Evolutionary conservation across 2,113 vertebrate genomes (phyloP).

Genomic region (Mirounga angustirostris): DNA sequence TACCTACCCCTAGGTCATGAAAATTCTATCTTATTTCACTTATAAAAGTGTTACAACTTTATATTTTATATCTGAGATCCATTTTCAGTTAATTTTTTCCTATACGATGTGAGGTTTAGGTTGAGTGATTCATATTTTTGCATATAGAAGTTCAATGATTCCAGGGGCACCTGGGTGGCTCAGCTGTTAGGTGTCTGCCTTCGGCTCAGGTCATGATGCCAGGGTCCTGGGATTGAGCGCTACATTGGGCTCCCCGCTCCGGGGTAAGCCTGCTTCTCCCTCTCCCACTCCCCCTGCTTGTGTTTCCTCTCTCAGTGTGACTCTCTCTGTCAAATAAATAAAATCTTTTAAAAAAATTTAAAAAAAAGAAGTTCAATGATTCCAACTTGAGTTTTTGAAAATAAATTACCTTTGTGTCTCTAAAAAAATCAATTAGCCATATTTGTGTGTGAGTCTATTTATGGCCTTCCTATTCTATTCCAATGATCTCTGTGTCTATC

Average conservation of each 20-base stretch:
- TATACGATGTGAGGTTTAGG: background rate
- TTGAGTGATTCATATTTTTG: background rate
- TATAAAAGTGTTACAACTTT: background rate
- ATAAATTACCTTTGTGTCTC: background rate
- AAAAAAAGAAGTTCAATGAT: background rate
- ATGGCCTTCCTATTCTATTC: background rate
- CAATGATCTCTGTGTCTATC: background rate
- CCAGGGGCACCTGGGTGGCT: background rate
- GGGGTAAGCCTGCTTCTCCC: no score
- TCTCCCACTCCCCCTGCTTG: no score
- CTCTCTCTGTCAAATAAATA: no score
- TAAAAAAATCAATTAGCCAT: background rate
- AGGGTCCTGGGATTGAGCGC: no score
- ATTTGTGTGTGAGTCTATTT: background rate
- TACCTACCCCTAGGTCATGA: background rate
- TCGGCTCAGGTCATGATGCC: no score
- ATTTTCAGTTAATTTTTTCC: slow-evolving; percentile 36
- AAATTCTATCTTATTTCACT: background rate
- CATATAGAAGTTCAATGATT: background rate
- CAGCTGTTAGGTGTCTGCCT: no score
- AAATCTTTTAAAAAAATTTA: no score
- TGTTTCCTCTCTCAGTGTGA: no score
- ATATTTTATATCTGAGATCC: background rate
- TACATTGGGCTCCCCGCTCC: no score
- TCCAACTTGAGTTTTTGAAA: slow-evolving; percentile 10